Evolutionary conservation across 2,888 invertebrate genomes (phyloP), one percentile per base, ranked within the genome.

Genomic region (Bombylius major): DNA sequence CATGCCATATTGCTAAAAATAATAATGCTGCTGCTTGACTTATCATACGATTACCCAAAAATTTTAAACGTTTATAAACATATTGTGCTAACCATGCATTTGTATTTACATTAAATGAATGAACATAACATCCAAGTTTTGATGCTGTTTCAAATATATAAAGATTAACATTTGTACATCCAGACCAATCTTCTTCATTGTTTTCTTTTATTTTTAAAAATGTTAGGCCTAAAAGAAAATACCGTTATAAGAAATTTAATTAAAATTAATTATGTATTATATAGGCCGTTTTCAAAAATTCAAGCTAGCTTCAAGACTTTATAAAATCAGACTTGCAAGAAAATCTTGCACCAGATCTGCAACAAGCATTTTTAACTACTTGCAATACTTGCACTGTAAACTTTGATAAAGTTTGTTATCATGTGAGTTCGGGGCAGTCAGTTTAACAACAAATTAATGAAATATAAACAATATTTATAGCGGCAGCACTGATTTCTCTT

Each of bases 1-100:
- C 98, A 73, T 98, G 98, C 98, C 98, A 98, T 0, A 95, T 67
- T 0, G 98, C 94, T 46, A 99, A 80, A 75, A 96, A 98, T 1
- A 83, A 56, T 47, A 99, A 75, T 0, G 96, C 89, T 1, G 82
- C 78, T 1, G 82, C 76, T 71, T 98, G 97, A 60, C 96, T 96
- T 4, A 84, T 75, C 47, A 79, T 79, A 31, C 87, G 82, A 72
- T 87, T 92, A 50, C 90, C 90, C 51, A 98, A 77, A 72, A 95
- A 97, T 69, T 87, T 89, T 47, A 98, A 78, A 5, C 98, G 80
- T 70, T 97, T 97, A 77, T 93, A 98, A 32, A 98, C 78, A 70
- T 98, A 95, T 75, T 92, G 89, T 0, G 87, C 87, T 56, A 94
- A 89, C 87, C 97, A 98, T 54, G 84, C 80, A 75, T 98, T 98